Percentiles rank a stretch among this genome's conserved stretches.
Conservation (phyloP, 2,113 vertebrate genomes). For the Rhea americana region DNA sequence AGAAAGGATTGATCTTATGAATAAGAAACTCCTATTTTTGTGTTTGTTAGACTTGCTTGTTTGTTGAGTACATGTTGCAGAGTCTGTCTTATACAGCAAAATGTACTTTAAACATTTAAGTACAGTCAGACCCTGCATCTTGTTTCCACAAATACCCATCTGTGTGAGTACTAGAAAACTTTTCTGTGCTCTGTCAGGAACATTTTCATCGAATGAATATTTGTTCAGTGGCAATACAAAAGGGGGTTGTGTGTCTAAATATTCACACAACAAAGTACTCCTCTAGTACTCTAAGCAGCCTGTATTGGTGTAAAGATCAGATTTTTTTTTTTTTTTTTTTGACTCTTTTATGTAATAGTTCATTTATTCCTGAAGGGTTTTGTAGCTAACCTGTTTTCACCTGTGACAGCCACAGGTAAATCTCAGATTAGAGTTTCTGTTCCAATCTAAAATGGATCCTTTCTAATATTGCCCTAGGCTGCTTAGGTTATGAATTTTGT, state of each 20-base stretch:
- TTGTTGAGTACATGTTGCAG: neutral
- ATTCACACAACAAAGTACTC: neutral
- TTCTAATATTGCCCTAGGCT: constrained; percentile 60
- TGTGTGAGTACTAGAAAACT: neutral
- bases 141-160: neutral
- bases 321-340: neutral
- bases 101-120: rapidly evolving
- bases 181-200: neutral
- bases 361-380: constrained; percentile 60
- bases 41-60: neutral
- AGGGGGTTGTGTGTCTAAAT: neutral
- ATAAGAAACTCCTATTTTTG: neutral
- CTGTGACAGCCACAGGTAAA: constrained; percentile 67
- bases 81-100: neutral
- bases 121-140: neutral
- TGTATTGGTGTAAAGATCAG: neutral
- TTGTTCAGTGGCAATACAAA: neutral
- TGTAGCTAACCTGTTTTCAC: constrained; percentile 48
- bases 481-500: constrained; percentile 60
- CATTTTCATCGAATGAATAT: neutral
- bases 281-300: neutral
- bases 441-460: constrained; percentile 67
- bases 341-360: constrained; percentile 41
- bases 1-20: neutral
- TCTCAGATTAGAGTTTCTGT: constrained; percentile 71